phyloP scores from a whole-genome alignment of 2,888 invertebrate species.

The Meloe dianella region DNA sequence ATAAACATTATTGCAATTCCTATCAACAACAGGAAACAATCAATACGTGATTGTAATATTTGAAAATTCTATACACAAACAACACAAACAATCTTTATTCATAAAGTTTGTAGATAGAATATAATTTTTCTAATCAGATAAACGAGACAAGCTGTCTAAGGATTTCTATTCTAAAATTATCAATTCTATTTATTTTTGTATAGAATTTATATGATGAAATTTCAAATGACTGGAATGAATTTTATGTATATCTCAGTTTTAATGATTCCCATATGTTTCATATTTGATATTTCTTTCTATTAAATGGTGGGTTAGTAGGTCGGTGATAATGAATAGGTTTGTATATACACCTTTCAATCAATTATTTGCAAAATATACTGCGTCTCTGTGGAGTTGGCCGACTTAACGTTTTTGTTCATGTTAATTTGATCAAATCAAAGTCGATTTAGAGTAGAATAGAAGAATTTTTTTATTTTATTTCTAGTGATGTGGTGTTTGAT shows the following conservation, averaged over 20 bases:
- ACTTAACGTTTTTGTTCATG: not conserved
- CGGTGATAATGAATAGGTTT: constrained; percentile 4
- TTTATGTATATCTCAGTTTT: not conserved
- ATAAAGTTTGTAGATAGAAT: not conserved
- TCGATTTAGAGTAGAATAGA: not conserved
- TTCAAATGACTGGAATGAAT: not conserved
- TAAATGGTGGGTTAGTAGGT: not conserved
- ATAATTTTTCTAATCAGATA: constrained; percentile 12
- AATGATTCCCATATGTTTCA: constrained; percentile 5
- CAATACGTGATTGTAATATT: constrained; percentile 4
- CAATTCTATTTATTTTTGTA: not conserved
- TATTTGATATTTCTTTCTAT: not conserved
- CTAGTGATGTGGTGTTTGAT: constrained; percentile 2
- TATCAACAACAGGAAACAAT: constrained; percentile 10
- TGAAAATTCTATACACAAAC: not conserved
- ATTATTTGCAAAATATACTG: no score
- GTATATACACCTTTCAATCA: not conserved
- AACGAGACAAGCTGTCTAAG: constrained; percentile 5
- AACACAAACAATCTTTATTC: not conserved
- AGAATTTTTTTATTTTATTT: not conserved
- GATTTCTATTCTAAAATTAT: constrained; percentile 4
- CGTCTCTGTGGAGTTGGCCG: no score
- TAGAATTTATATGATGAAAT: not conserved
- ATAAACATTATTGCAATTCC: not conserved
- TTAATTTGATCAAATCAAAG: not conserved